Evolutionary conservation across 2,113 vertebrate genomes (phyloP).

Genomic region (Neolamprologus sp.): DNA sequence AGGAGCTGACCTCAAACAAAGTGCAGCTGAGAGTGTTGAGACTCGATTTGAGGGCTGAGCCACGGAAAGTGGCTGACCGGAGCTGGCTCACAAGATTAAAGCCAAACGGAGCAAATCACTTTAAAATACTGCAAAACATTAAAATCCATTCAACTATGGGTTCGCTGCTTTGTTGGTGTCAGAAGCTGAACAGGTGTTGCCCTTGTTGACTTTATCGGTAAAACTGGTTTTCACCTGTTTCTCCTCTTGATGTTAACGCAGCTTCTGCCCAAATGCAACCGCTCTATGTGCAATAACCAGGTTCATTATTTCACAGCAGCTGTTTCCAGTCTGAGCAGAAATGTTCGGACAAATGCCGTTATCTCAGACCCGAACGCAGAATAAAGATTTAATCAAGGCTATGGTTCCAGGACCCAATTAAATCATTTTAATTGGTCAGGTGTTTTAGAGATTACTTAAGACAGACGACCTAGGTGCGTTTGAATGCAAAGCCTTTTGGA

Average conservation of each 20-base stretch:
- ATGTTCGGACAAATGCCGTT: background rate
- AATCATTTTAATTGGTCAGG: background rate
- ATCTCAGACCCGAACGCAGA: background rate
- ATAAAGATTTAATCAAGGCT: background rate
- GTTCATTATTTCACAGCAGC: background rate
- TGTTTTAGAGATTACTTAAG: background rate
- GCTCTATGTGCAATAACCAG: background rate
- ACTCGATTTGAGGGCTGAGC: background rate
- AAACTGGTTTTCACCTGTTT: background rate
- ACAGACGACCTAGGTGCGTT: background rate
- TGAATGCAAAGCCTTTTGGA: background rate
- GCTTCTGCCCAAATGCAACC: background rate
- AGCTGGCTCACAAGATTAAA: background rate
- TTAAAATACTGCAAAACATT: background rate
- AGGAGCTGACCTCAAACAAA: slow-evolving; percentile 46
- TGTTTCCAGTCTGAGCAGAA: background rate
- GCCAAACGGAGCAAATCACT: background rate
- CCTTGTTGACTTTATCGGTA: background rate
- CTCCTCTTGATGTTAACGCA: background rate
- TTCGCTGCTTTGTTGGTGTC: background rate
- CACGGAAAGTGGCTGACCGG: background rate
- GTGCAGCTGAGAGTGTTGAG: slow-evolving; percentile 15
- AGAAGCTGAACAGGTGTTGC: background rate
- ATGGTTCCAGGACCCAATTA: background rate
- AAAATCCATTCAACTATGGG: background rate